Conservation (phyloP, 2,888 invertebrate genomes). For the Trileptium ribeirensis region DNA sequence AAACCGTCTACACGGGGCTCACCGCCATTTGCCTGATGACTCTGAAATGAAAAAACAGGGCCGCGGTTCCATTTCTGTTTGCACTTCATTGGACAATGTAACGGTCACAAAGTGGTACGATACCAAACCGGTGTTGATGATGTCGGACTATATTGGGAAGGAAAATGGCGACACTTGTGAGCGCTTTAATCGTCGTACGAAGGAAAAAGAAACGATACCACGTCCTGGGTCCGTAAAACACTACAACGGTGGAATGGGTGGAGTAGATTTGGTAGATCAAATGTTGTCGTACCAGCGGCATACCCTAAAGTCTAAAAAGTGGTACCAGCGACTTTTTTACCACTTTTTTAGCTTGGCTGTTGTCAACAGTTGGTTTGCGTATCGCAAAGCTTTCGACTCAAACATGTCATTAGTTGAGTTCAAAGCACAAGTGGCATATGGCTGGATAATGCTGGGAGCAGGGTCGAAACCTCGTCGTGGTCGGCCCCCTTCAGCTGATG, state of each 20-base stretch:
- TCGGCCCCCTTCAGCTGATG: no score
- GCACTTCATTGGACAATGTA: background rate
- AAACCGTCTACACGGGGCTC: background rate
- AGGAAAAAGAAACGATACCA: background rate
- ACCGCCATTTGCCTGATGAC: background rate
- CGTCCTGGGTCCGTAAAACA: background rate
- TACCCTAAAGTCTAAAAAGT: background rate
- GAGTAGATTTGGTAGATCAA: conserved; percentile 4
- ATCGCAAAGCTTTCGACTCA: background rate
- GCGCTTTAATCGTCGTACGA: background rate
- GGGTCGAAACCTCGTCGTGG: no score
- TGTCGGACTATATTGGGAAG: background rate
- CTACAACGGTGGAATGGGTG: background rate
- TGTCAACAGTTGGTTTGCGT: background rate
- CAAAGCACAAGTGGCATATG: background rate
- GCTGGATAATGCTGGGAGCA: background rate
- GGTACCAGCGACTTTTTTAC: background rate
- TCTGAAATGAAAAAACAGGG: background rate
- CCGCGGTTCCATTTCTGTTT: background rate
- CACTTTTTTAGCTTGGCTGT: conserved; percentile 3
- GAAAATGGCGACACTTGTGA: background rate
- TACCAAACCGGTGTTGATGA: background rate
- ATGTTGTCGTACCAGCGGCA: background rate
- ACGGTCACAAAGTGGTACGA: background rate
- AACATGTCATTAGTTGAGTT: background rate